A percentile compares a stretch with the other conserved stretches of the same genome.
Evolutionary conservation across 2,888 invertebrate genomes (phyloP).

Genomic region (Volucella zonaria): DNA sequence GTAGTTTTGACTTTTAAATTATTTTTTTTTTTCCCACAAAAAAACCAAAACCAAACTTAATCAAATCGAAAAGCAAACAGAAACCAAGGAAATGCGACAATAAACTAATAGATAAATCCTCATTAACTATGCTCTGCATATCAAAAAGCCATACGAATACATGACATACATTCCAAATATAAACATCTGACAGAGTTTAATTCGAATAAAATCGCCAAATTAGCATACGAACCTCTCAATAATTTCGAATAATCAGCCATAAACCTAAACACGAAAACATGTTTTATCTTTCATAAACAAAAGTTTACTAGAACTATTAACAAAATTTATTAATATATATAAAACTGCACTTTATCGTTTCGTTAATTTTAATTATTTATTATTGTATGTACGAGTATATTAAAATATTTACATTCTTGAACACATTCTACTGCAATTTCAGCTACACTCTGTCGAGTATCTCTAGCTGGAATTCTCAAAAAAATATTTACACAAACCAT

Average conservation of each 20-base stretch:
- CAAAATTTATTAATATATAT: neutral
- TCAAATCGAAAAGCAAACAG: neutral
- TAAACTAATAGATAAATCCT: neutral
- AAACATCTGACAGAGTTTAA: slow-evolving; percentile 34
- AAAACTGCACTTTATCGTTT: slow-evolving; percentile 44
- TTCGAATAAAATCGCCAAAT: slow-evolving; percentile 33
- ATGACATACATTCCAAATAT: slow-evolving; percentile 55
- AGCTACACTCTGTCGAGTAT: neutral
- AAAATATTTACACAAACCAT: slow-evolving; percentile 16
- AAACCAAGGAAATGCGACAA: no score
- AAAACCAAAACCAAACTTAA: neutral
- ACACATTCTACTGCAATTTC: slow-evolving; percentile 45
- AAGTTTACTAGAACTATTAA: neutral
- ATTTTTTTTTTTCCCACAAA: neutral
- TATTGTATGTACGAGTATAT: no score
- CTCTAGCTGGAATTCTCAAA: slow-evolving; percentile 15
- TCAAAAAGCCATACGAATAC: slow-evolving; percentile 1
- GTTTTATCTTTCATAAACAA: slow-evolving; percentile 1
- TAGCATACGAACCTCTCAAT: slow-evolving; percentile 32
- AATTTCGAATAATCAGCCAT: neutral
- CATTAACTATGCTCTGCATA: slow-evolving; percentile 13
- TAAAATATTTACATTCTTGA: slow-evolving; percentile 46
- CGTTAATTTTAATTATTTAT: slow-evolving; percentile 16
- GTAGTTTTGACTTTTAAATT: slow-evolving; percentile 18
- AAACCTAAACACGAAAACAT: slow-evolving; percentile 1